Percentiles rank a stretch among this genome's conserved stretches.
Conservation (phyloP, 2,888 invertebrate genomes). For the Allygus modestus region DNA sequence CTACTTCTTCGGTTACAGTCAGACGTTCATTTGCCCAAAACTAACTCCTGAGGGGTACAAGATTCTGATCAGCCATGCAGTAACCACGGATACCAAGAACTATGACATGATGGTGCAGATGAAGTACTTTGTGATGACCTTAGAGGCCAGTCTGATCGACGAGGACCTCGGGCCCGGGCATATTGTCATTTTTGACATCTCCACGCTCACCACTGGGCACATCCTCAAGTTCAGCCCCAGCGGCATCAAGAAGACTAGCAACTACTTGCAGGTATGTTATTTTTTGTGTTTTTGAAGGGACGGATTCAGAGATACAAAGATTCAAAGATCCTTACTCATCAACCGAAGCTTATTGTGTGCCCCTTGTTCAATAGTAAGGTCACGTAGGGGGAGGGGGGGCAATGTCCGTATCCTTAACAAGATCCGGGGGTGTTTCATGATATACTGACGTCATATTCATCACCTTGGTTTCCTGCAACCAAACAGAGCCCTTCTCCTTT, state of each 20-base stretch:
- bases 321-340: too few relatives aligned
- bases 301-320: too few relatives aligned
- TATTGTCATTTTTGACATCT: constrained; percentile 54
- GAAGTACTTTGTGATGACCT: constrained; percentile 56
- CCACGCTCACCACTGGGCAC: constrained; percentile 52
- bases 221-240: constrained; percentile 60
- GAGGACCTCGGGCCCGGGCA: constrained; percentile 35
- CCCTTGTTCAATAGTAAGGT: too few relatives aligned
- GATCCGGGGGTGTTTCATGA: too few relatives aligned
- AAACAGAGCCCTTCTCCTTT: too few relatives aligned
- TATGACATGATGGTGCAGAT: constrained; percentile 60
- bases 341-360: too few relatives aligned
- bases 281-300: too few relatives aligned
- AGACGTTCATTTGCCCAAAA: constrained; percentile 48
- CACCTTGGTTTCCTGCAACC: too few relatives aligned
- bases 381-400: too few relatives aligned
- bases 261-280: constrained; percentile 55
- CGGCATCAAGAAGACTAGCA: constrained; percentile 54
- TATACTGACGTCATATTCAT: too few relatives aligned
- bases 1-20: constrained; percentile 2
- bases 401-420: too few relatives aligned
- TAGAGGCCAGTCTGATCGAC: constrained; percentile 47
- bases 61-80: constrained; percentile 32
- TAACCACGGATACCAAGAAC: constrained; percentile 37
- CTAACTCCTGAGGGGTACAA: constrained; percentile 53